Conservation (phyloP, 2,888 invertebrate species). For the Dyspetes luteomarginatus region DNA sequence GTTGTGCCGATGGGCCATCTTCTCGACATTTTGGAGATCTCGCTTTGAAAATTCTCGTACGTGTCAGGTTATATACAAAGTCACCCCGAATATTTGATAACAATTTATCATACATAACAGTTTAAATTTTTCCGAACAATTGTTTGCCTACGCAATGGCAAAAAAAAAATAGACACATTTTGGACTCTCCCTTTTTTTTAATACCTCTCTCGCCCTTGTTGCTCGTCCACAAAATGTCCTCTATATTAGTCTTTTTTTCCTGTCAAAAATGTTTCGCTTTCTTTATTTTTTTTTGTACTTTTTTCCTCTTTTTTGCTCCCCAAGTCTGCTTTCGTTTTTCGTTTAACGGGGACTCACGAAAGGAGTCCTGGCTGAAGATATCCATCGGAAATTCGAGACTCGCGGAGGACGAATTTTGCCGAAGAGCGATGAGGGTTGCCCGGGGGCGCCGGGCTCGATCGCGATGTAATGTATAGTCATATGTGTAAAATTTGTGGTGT, state of each 20-base stretch:
- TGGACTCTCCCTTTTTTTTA: too few relatives aligned
- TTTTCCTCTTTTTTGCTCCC: slow-evolving; percentile 8
- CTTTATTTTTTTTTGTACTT: not conserved
- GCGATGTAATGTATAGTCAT: not conserved
- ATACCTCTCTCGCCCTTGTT: too few relatives aligned
- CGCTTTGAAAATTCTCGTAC: not conserved
- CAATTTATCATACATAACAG: too few relatives aligned
- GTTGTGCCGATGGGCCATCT: slow-evolving; percentile 61
- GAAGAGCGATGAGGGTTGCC: slow-evolving; percentile 19
- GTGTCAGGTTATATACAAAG: too few relatives aligned
- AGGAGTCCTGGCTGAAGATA: slow-evolving; percentile 20
- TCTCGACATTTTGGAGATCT: slow-evolving; percentile 17
- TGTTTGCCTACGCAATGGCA: too few relatives aligned
- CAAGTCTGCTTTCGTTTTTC: not conserved
- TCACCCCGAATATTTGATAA: too few relatives aligned
- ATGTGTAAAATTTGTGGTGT: not conserved
- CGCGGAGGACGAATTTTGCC: not conserved
- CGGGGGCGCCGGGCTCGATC: slow-evolving; percentile 21
- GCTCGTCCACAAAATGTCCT: too few relatives aligned
- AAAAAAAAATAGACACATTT: too few relatives aligned
- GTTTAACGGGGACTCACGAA: not conserved
- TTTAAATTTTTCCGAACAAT: too few relatives aligned
- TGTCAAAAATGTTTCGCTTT: not conserved
- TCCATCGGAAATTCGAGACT: slow-evolving; percentile 45
- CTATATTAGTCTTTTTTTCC: not conserved